A percentile compares a stretch with the other conserved stretches of the same genome.
Conservation (phyloP, 2,797 vertebrate genomes). For the Scyliorhinus canicula region DNA sequence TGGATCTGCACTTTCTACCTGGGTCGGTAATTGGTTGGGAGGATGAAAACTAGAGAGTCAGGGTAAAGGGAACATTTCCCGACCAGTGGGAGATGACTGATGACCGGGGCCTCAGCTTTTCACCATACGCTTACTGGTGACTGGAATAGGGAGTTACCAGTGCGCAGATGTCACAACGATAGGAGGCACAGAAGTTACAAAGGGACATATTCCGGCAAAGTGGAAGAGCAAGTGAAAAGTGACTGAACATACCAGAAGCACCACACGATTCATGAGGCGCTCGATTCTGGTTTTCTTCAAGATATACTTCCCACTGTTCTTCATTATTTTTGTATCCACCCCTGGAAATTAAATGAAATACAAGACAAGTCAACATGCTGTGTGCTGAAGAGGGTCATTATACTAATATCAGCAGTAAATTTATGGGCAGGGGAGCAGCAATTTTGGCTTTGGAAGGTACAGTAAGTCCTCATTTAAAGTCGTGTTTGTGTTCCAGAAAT, state of each 20-base stretch:
- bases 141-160: not conserved
- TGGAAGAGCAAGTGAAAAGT: not conserved
- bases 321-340: constrained; percentile 87
- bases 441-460: not conserved
- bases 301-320: constrained; percentile 73
- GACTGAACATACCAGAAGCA: constrained; percentile 63
- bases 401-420: not conserved
- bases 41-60: not conserved
- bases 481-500: too few species aligned
- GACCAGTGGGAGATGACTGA: not conserved
- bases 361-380: not conserved
- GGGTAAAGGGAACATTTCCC: not conserved
- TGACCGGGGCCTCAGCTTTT: not conserved
- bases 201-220: not conserved
- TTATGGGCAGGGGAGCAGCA: not conserved
- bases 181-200: not conserved
- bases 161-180: not conserved
- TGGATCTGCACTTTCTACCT: too few species aligned
- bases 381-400: too few species aligned
- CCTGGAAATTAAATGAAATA: constrained; percentile 55
- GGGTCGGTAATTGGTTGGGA: not conserved
- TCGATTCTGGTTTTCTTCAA: constrained; percentile 75
- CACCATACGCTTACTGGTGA: not conserved
- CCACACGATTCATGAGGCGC: constrained; percentile 71
- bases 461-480: not conserved